Conservation (phyloP, 2,888 invertebrate genomes). For the Agelastica alni region DNA sequence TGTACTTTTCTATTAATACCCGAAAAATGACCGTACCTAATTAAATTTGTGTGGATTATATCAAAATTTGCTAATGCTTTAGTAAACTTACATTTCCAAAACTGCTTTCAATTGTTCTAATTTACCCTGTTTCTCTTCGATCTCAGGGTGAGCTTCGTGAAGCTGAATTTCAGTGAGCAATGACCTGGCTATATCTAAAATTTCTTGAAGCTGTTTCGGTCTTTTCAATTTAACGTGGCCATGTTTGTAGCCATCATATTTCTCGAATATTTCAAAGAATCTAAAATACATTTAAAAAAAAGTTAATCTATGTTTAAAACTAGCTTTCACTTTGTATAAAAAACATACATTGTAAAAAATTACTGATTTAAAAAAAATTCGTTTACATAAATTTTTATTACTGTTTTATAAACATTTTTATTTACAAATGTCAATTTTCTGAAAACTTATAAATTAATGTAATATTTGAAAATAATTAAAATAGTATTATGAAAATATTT, state of each 20-base stretch:
- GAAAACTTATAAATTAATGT: too few relatives aligned
- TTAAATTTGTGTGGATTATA: too few relatives aligned
- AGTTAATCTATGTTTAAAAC: neutral
- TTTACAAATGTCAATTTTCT: too few relatives aligned
- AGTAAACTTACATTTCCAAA: slow-evolving; percentile 97
- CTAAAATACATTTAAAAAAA: slow-evolving; percentile 56
- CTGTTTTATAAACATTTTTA: too few relatives aligned
- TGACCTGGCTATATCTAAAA: slow-evolving; percentile 93
- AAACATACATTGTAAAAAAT: too few relatives aligned
- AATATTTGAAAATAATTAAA: too few relatives aligned
- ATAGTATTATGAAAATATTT: too few relatives aligned
- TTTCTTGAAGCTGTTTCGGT: slow-evolving; percentile 96
- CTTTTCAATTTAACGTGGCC: slow-evolving; percentile 97
- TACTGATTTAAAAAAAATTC: too few relatives aligned
- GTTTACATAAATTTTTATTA: too few relatives aligned
- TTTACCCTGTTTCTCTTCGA: slow-evolving; percentile 96
- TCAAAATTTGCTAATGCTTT: too few relatives aligned
- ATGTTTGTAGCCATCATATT: slow-evolving; percentile 93
- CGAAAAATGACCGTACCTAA: slow-evolving; percentile 99
- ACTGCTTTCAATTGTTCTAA: slow-evolving; percentile 97
- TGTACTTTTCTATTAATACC: slow-evolving; percentile 99
- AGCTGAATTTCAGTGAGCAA: slow-evolving; percentile 88
- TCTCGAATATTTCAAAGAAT: slow-evolving; percentile 98
- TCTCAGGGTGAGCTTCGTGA: slow-evolving; percentile 84
- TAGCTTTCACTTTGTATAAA: too few relatives aligned